Base-by-base conservation (phyloP, 37 sponge, comb jelly and placozoan species). In the Haliclona indistincta region DNA sequence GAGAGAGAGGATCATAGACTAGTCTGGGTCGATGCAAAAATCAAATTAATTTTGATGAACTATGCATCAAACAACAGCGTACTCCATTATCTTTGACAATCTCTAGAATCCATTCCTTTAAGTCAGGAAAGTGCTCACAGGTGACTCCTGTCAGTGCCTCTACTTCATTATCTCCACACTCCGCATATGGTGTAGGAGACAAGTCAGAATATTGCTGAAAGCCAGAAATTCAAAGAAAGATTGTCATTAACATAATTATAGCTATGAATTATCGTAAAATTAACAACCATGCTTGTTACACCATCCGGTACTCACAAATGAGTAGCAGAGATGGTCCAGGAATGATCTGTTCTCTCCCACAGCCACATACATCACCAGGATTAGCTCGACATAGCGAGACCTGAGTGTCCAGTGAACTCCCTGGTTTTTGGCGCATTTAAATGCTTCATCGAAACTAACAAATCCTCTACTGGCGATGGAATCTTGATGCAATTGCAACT, bases 281-380 rank as follows among this genome's bases (percentile, higher is more conserved):
- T n/a, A n/a, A n/a, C n/a, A n/a, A n/a, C n/a, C n/a, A n/a, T n/a
- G n/a, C n/a, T n/a, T n/a, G n/a, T n/a, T n/a, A n/a, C n/a, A n/a
- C n/a, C n/a, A n/a, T n/a, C n/a, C 23, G 34, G 10, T 25, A 77
- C 86, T 71, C 26, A 82, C 81, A 73, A 88, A 88, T 44, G 89
- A 77, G 58, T 67, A 37, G 26, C 83, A 64, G 34, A 88, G 83
- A 29, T 70, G 71, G 22, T 88, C 89, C 61, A 88, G 73, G 19
- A 82, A 43, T 42, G 89, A 54, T 4, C 79, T 64, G 68, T 88
- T 88, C 23, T 77, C 63, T 43, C 79, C 89, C 33, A 88, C 83
- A 64, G 82, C 89, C 47, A 88, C 79, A 68, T 64, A 88, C 74
- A 88, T 38, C 30, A 85, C 86, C 3, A 37, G 23, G n/a, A 84